Base-by-base conservation (phyloP, 2,888 invertebrate genomes). In the Ormia ochracea region DNA sequence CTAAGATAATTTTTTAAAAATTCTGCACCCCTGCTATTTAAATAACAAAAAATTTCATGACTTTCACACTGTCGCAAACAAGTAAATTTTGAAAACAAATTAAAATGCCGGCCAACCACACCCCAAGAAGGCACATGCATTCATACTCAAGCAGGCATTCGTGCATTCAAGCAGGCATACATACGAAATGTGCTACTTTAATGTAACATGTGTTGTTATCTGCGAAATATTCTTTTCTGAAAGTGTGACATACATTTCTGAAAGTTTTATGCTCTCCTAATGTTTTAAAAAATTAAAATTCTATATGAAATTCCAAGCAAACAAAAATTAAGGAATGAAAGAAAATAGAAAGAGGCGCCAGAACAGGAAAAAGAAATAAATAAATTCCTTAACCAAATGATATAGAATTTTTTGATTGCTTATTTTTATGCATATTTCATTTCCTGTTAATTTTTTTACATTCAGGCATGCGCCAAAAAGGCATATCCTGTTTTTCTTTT, bases 181-280 rank as follows among this genome's bases (percentile, higher is more conserved):
- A n/a, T n/a, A n/a, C n/a, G n/a, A n/a, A n/a, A n/a, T n/a, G n/a
- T n/a, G n/a, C n/a, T n/a, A n/a, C n/a, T n/a, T n/a, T n/a, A n/a
- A n/a, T n/a, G n/a, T n/a, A n/a, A n/a, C n/a, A n/a, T n/a, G n/a
- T n/a, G n/a, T n/a, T n/a, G n/a, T n/a, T n/a, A n/a, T n/a, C n/a
- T n/a, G n/a, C n/a, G n/a, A n/a, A n/a, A n/a, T n/a, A n/a, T n/a
- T n/a, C n/a, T n/a, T n/a, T n/a, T n/a, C n/a, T n/a, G n/a, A n/a
- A n/a, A n/a, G n/a, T n/a, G n/a, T n/a, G n/a, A n/a, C n/a, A n/a
- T n/a, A 52, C 1, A 61, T 26, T 38, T 48, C 9, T 9, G 21
- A 19, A 38, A 9, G 41, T 4, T 41, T 74, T 58, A 66, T 74
- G 74, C 1, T 14, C 31, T 58, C 74, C 74, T n/a, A 33, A 19